Percentiles rank a stretch among this genome's conserved stretches.
phyloP scores from a whole-genome alignment of 2,888 invertebrate species.

The Siphonodentalium dalli region DNA sequence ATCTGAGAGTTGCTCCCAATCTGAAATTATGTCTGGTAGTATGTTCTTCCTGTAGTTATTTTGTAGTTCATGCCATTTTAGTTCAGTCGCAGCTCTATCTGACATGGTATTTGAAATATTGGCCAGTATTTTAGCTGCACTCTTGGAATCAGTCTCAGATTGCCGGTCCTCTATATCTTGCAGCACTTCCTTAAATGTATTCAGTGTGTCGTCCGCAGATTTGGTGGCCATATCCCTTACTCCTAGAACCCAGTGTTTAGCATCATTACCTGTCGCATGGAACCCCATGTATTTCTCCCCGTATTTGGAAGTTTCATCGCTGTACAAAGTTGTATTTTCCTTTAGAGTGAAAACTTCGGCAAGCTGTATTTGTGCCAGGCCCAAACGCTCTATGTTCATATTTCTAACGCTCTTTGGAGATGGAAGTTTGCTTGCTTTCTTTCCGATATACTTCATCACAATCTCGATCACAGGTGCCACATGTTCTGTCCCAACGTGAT shows the following conservation, averaged over 20 bases:
- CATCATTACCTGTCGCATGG: neutral
- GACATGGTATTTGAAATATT: constrained; percentile 13
- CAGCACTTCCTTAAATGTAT: constrained; percentile 1
- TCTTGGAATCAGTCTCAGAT: neutral
- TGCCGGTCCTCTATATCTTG: constrained; percentile 7
- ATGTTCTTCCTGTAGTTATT: too few species aligned
- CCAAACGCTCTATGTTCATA: constrained; percentile 18
- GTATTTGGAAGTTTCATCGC: constrained; percentile 5
- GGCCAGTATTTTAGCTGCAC: constrained; percentile 2
- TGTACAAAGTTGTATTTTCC: too few species aligned
- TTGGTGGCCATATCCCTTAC: constrained; percentile 1
- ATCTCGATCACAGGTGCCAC: constrained; percentile 15
- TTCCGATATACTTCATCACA: constrained; percentile 7
- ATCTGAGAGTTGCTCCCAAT: too few species aligned
- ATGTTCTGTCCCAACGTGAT: too few species aligned
- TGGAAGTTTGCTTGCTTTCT: constrained; percentile 8
- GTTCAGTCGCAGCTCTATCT: constrained; percentile 6
- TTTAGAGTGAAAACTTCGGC: neutral
- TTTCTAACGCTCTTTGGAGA: constrained; percentile 17
- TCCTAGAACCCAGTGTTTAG: neutral
- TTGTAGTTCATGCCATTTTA: too few species aligned
- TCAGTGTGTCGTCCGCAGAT: constrained; percentile 4
- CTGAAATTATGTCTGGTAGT: too few species aligned
- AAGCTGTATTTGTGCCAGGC: constrained; percentile 14
- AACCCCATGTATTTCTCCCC: constrained; percentile 1